These are phyloP conservation scores for Paedocypris micromegethes DNA, from an alignment of 2,797 vertebrate genomes.

Conservation along the genomic window DNA sequence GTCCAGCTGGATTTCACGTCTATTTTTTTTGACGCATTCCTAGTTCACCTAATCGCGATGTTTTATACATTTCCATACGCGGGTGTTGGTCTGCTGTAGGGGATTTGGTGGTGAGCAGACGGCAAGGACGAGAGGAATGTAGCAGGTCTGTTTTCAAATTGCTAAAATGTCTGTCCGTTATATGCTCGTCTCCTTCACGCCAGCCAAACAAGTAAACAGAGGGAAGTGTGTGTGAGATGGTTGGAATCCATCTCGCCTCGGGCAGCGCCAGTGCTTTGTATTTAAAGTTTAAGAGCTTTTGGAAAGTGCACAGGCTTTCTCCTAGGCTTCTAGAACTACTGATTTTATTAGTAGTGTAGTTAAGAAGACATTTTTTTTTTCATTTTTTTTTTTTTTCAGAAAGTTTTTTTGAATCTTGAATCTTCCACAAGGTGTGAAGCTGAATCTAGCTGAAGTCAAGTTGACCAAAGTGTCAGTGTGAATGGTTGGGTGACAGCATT, in stretches of 20 bases:
- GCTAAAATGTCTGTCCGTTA: constrained; percentile 23
- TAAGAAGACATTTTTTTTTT: constrained; percentile 7
- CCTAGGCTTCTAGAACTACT: no score
- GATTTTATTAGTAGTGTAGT: neutral
- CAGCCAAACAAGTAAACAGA: constrained; percentile 3
- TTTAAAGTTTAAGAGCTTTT: constrained; percentile 12
- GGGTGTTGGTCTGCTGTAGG: constrained; percentile 6
- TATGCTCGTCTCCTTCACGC: neutral
- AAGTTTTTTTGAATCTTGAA: no score
- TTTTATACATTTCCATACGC: constrained; percentile 12
- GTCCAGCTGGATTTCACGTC: neutral
- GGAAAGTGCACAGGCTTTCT: constrained; percentile 2
- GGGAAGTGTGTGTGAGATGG: constrained; percentile 1
- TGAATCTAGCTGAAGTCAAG: no score
- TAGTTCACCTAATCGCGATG: no score
- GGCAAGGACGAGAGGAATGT: constrained; percentile 36
- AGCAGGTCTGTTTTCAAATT: constrained; percentile 36
- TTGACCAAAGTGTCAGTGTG: no score
- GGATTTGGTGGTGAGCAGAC: constrained; percentile 7
- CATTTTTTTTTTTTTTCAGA: no score
- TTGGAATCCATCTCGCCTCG: constrained; percentile 11
- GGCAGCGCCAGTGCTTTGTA: constrained; percentile 24
- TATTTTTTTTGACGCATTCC: constrained; percentile 1
- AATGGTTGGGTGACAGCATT: no score
- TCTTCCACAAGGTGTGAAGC: no score